Evolutionary conservation across 1,140 invertebrate species (phyloP).

Genomic region (Spodoptera frugiperda): DNA sequence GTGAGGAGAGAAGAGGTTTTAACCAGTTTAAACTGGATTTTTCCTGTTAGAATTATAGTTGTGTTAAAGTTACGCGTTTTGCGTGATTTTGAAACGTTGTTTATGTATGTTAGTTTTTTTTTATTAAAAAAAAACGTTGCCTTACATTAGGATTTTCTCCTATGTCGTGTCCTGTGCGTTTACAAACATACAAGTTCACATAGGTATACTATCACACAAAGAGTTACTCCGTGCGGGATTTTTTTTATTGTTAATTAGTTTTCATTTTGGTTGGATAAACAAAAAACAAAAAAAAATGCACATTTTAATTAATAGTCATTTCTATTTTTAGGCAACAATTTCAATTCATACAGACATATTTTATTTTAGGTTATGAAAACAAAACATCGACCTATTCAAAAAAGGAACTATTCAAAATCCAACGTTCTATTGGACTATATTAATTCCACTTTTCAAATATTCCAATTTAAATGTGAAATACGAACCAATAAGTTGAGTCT

Average conservation of each 20-base stretch:
- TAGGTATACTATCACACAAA: no score
- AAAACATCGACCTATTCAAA: neutral
- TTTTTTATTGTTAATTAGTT: no score
- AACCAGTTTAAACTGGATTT: slow-evolving; percentile 6
- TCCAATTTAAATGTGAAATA: neutral
- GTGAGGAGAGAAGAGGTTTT: slow-evolving; percentile 26
- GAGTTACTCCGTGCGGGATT: no score
- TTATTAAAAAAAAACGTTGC: no score
- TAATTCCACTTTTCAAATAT: slow-evolving; percentile 18
- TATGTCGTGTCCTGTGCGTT: no score
- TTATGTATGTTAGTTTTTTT: no score
- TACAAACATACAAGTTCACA: no score
- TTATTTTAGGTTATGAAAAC: neutral
- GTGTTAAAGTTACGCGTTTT: neutral
- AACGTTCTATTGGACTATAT: neutral
- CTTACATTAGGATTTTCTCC: no score
- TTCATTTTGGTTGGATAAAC: no score
- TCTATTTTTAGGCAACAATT: neutral
- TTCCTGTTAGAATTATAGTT: slow-evolving; percentile 12
- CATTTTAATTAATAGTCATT: no score
- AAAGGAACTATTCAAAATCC: neutral
- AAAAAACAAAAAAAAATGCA: no score
- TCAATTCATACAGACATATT: no score
- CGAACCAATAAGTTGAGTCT: slow-evolving; percentile 11
- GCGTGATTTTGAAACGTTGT: neutral